A percentile compares a stretch with the other conserved stretches of the same genome.
phyloP scores from a whole-genome alignment of 2,797 vertebrate genomes.

The Enteromius fasciolatus region DNA sequence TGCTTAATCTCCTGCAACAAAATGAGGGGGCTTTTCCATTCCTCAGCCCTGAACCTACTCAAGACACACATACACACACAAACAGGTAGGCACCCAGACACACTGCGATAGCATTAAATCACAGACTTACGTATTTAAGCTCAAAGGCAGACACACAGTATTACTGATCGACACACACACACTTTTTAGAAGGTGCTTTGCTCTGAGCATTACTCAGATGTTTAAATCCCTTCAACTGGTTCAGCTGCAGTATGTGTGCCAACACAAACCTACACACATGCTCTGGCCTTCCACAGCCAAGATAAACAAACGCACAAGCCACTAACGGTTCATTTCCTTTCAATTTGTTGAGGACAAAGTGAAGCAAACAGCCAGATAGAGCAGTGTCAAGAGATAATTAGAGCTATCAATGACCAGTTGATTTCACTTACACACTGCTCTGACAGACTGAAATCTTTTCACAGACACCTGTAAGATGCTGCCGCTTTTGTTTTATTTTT shows the following conservation, averaged over 20 bases:
- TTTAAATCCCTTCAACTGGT: constrained; percentile 9
- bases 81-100: constrained; percentile 10
- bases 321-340: constrained; percentile 40
- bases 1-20: constrained; percentile 34
- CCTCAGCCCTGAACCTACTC: constrained; percentile 9
- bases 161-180: background rate
- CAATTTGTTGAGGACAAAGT: constrained; percentile 2
- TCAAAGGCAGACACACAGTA: constrained; percentile 14
- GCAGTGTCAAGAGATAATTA: constrained; percentile 21
- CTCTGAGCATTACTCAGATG: constrained; percentile 13
- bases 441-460: background rate
- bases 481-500: background rate
- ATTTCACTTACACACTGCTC: background rate
- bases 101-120: background rate
- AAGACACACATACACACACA: constrained; percentile 6
- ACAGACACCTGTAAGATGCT: background rate
- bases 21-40: constrained; percentile 50
- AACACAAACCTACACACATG: constrained; percentile 27
- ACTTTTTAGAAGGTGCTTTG: background rate
- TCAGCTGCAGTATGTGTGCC: constrained; percentile 4
- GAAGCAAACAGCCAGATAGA: constrained; percentile 14
- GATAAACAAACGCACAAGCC: constrained; percentile 38
- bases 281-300: constrained; percentile 15
- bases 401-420: constrained; percentile 7
- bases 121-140: constrained; percentile 1